Evolutionary conservation across 2,888 invertebrate species (phyloP), one percentile per base, ranked within the genome.

Genomic region (Stratiomys singularior): DNA sequence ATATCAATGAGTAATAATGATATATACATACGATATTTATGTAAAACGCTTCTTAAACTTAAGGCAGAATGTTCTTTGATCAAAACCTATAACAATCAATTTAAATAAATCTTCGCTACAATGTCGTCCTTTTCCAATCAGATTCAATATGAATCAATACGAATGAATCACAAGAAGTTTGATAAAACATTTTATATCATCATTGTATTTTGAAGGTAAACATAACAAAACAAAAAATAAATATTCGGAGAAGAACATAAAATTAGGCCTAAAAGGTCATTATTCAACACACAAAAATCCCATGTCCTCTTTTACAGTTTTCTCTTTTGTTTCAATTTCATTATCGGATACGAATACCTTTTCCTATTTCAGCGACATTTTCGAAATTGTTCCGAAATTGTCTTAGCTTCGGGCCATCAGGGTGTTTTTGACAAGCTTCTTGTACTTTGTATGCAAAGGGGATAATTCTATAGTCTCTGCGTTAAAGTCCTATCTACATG

Each of bases 381-480:
- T 58, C 30, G 60, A 60, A 74, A 72, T 72, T 72, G 72, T 28
- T 52, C 46, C 23, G 18, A 58, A 74, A 74, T 74, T 30, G 74
- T 74, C 30, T 58, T 58, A 58, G 58, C 74, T 58, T 15, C 11
- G n/a, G 23, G 74, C 9, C 11, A 58, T 74, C 60, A 25, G 11
- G 60, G 74, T 74, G 74, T 74, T 58, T 74, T 74, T 74, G 74
- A 74, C 74, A 74, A 74, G 74, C 37, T 58, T n/a, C 58, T 74
- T 37, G 60, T 74, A 21, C 44, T 46, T 25, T 44, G 47, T 69
- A 69, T 46, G 47, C 67, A 67, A 67, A 67, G 44, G n/a, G 44
- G 46, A 67, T 67, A 44, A 67, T 44, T 67, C 46, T 37, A 69
- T 23, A 69, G 15, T n/a, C 9, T 69, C 69, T 64, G 0, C 25